These are phyloP conservation scores for Smittia sp. DNA, from an alignment of 2,888 invertebrate genomes.

Conservation along the genomic window DNA sequence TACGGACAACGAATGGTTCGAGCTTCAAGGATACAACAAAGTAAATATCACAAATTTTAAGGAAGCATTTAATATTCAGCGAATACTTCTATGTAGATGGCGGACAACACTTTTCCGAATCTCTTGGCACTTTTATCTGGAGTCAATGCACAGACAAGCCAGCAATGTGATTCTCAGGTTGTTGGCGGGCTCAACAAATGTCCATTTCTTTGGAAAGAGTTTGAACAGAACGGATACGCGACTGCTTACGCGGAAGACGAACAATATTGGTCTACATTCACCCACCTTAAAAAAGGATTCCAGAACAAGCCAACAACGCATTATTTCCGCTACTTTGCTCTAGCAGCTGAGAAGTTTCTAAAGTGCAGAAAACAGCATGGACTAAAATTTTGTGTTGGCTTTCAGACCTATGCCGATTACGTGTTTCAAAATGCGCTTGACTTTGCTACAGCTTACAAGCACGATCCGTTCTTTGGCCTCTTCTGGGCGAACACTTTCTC, in stretches of 20 bases:
- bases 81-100: too few species aligned
- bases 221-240: constrained; percentile 66
- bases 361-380: too few species aligned
- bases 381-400: constrained; percentile 45
- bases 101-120: constrained; percentile 89
- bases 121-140: constrained; percentile 81
- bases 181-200: constrained; percentile 66
- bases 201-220: constrained; percentile 75
- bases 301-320: constrained; percentile 73
- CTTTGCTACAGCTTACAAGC: constrained; percentile 62
- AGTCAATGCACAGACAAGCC: too few species aligned
- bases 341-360: constrained; percentile 64
- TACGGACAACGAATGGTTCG: constrained; percentile 65
- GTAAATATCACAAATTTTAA: too few species aligned
- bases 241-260: constrained; percentile 81
- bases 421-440: constrained; percentile 67
- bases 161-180: too few species aligned
- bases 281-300: constrained; percentile 72
- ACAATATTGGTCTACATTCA: constrained; percentile 65
- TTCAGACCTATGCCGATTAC: constrained; percentile 63
- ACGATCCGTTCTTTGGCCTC: constrained; percentile 66
- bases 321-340: constrained; percentile 71
- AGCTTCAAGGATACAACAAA: constrained; percentile 71
- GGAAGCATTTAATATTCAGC: too few species aligned
- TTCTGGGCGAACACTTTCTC: constrained; percentile 79